Base-by-base conservation (phyloP, 2,888 invertebrate genomes). In the Caenorhabditis japonica region DNA sequence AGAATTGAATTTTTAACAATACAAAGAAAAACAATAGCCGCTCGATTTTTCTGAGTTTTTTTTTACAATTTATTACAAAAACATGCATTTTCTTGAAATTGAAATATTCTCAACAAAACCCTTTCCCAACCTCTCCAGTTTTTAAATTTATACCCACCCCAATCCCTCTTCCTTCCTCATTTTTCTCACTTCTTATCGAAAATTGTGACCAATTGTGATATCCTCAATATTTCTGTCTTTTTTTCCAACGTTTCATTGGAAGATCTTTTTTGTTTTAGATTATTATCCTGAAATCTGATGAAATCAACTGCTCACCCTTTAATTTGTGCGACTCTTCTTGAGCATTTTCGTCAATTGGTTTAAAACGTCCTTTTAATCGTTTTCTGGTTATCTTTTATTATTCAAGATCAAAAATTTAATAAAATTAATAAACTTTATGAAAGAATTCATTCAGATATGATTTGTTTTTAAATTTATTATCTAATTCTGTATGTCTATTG, bases 331-430 rank as follows among this genome's bases (percentile, higher is more conserved):
- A 56, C 15, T 56, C 51, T 39, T 56, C 49, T 39, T 36, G 49
- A 51, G 49, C 49, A 43, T 66, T 66, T 66, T 56, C 56, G 56
- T 66, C 66, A 49, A 56, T 66, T 66, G 66, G 66, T 66, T 66
- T 56, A 34, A 56, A 66, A 56, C 55, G 55, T 33, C 39, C 39
- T n/a, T n/a, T n/a, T n/a, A n/a, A n/a, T n/a, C n/a, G n/a, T n/a
- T n/a, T n/a, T n/a, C n/a, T n/a, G n/a, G n/a, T n/a, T n/a, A n/a
- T n/a, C n/a, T n/a, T n/a, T n/a, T n/a, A n/a, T n/a, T n/a, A n/a
- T n/a, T n/a, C n/a, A n/a, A n/a, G n/a, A n/a, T n/a, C n/a, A n/a
- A n/a, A n/a, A n/a, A n/a, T n/a, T n/a, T n/a, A n/a, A n/a, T n/a
- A n/a, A n/a, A n/a, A n/a, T n/a, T n/a, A n/a, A n/a, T n/a, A n/a